These are phyloP conservation scores for Mythimna loreyi DNA, from an alignment of 2,888 invertebrate species.

Conservation along the genomic window DNA sequence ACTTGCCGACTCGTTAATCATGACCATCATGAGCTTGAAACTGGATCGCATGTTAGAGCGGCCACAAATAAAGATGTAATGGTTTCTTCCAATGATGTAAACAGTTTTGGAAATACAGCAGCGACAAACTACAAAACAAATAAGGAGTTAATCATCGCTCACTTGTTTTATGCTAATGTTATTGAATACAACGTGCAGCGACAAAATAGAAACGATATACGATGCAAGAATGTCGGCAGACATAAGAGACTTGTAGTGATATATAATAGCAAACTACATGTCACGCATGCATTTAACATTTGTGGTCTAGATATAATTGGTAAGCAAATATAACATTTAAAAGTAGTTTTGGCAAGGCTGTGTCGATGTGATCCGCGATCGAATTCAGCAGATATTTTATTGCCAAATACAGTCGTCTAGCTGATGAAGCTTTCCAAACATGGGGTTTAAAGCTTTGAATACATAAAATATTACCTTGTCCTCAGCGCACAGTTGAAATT, in stretches of 20 bases:
- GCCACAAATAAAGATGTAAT: neutral
- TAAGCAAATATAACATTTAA: slow-evolving; percentile 48
- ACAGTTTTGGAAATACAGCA: neutral
- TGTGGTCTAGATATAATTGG: slow-evolving; percentile 49
- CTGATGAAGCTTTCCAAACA: slow-evolving; percentile 35
- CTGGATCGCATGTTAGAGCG: neutral
- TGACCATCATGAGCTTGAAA: slow-evolving; percentile 16
- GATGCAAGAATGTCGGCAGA: slow-evolving; percentile 30
- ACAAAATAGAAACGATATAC: slow-evolving; percentile 7
- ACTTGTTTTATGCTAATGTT: slow-evolving; percentile 29
- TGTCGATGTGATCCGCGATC: slow-evolving; percentile 15
- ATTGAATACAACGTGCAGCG: neutral
- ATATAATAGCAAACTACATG: slow-evolving; percentile 36
- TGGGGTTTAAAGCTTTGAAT: slow-evolving; percentile 31
- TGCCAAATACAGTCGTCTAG: slow-evolving; percentile 43
- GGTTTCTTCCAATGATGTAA: neutral
- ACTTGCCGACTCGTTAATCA: slow-evolving; percentile 33
- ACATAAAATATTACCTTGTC: slow-evolving; percentile 18
- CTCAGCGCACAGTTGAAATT: slow-evolving; percentile 10
- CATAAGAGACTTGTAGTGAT: slow-evolving; percentile 39
- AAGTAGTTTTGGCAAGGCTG: slow-evolving; percentile 55
- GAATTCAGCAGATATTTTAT: slow-evolving; percentile 48
- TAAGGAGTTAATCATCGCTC: slow-evolving; percentile 5
- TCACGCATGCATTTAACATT: slow-evolving; percentile 16
- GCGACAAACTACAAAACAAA: neutral